phyloP scores from a whole-genome alignment of 2,888 invertebrate species.

The Leucophora obtusa region DNA sequence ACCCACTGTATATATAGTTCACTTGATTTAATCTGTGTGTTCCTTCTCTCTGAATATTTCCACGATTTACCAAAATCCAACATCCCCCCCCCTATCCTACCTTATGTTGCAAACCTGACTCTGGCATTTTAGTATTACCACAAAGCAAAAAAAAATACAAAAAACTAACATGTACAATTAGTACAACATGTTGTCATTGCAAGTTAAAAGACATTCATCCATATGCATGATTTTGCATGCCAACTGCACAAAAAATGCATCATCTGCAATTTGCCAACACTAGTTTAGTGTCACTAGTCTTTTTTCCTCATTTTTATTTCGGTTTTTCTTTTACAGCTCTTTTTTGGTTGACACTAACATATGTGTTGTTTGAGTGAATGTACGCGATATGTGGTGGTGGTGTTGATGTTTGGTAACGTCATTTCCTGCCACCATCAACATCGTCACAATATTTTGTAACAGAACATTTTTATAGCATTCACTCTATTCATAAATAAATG shows the following conservation, averaged over 20 bases:
- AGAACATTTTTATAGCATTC: slow-evolving; percentile 5
- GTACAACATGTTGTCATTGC: slow-evolving; percentile 63
- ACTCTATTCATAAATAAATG: neutral
- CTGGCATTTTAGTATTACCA: neutral
- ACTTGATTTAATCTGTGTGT: too few species aligned
- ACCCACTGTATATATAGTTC: too few species aligned
- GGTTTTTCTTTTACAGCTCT: slow-evolving; percentile 9
- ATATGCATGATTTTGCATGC: slow-evolving; percentile 55
- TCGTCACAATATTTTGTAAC: slow-evolving; percentile 22
- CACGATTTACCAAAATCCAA: neutral
- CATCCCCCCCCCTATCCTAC: too few species aligned
- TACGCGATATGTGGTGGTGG: slow-evolving; percentile 16
- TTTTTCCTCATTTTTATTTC: slow-evolving; percentile 34
- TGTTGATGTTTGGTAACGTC: slow-evolving; percentile 40
- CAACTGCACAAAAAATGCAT: slow-evolving; percentile 54
- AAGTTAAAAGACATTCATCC: slow-evolving; percentile 43
- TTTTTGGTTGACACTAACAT: slow-evolving; percentile 50
- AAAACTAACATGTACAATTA: slow-evolving; percentile 57
- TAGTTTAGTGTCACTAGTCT: slow-evolving; percentile 57
- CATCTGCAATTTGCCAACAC: slow-evolving; percentile 59
- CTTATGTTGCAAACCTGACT: neutral
- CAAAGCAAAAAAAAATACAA: slow-evolving; percentile 13
- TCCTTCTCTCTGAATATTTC: neutral
- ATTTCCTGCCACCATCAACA: slow-evolving; percentile 58
- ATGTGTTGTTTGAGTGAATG: slow-evolving; percentile 22